Percentiles rank a stretch among this genome's conserved stretches.
phyloP scores from a whole-genome alignment of 2,113 vertebrate species.

The Hepsetus odoe region DNA sequence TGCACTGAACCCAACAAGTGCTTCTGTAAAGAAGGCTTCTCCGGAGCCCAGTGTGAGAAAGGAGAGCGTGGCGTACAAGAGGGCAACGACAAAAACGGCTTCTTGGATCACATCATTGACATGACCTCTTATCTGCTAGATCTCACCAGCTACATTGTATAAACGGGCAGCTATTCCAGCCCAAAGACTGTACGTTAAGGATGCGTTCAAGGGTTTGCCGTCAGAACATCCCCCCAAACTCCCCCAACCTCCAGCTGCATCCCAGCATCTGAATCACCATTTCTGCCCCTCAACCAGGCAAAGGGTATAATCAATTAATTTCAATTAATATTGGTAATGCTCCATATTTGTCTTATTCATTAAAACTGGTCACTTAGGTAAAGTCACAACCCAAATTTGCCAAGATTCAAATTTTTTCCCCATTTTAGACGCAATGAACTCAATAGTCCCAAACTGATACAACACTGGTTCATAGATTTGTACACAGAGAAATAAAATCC shows the following conservation, averaged over 20 bases:
- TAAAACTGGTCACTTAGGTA: slow-evolving; percentile 10
- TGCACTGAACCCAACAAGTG: slow-evolving; percentile 94
- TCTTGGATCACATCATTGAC: slow-evolving; percentile 97
- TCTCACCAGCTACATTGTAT: slow-evolving; percentile 97
- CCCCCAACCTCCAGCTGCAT: slow-evolving; percentile 33
- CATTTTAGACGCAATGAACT: too few species aligned
- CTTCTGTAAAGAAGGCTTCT: slow-evolving; percentile 89
- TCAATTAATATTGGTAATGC: slow-evolving; percentile 11
- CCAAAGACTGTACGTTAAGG: slow-evolving; percentile 32
- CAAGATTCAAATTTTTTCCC: too few species aligned
- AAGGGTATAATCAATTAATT: slow-evolving; percentile 26
- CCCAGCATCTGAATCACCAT: slow-evolving; percentile 30
- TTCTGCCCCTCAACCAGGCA: too few species aligned
- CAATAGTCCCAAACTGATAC: slow-evolving; percentile 7
- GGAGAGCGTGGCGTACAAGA: slow-evolving; percentile 88
- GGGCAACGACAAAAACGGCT: slow-evolving; percentile 91
- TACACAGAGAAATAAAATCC: not conserved
- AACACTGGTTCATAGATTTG: slow-evolving; percentile 33
- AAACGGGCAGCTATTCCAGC: slow-evolving; percentile 68
- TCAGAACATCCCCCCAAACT: slow-evolving; percentile 42
- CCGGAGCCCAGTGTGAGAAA: slow-evolving; percentile 77
- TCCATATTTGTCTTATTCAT: slow-evolving; percentile 22
- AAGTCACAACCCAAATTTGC: not conserved
- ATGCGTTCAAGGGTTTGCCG: slow-evolving; percentile 40
- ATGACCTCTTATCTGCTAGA: slow-evolving; percentile 98